Evolutionary conservation across 1,140 invertebrate species (phyloP).

Genomic region (Sycophila sp.): DNA sequence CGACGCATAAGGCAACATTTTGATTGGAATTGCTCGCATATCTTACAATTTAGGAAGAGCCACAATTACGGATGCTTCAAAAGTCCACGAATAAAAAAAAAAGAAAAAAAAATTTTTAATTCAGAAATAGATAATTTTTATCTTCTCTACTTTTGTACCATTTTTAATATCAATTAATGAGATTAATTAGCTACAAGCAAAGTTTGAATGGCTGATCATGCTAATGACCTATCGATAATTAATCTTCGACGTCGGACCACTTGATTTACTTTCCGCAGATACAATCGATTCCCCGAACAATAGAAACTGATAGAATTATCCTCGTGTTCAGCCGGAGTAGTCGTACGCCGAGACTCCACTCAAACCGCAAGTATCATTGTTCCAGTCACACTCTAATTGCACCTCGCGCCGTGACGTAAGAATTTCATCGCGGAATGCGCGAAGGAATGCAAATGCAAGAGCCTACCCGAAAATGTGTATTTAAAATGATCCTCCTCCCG

Average conservation of each 20-base stretch:
- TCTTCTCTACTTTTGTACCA: too few species aligned
- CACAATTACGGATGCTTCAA: too few species aligned
- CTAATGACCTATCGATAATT: background rate
- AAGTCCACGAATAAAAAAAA: too few species aligned
- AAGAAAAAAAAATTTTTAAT: too few species aligned
- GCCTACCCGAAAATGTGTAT: background rate
- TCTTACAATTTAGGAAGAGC: too few species aligned
- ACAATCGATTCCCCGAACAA: conserved; percentile 9
- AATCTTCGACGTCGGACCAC: background rate
- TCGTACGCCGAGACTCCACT: background rate
- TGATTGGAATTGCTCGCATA: too few species aligned
- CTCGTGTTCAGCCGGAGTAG: background rate
- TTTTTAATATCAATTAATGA: too few species aligned
- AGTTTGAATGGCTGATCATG: too few species aligned
- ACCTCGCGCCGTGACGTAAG: background rate
- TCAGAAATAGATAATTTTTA: too few species aligned
- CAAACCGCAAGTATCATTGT: background rate
- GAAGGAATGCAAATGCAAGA: conserved; percentile 2
- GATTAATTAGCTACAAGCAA: too few species aligned
- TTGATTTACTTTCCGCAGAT: background rate
- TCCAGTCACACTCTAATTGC: conserved; percentile 1
- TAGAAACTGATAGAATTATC: background rate
- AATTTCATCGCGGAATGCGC: background rate
- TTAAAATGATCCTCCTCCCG: too few species aligned
- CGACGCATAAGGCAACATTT: too few species aligned